phyloP scores from a whole-genome alignment of 2,797 vertebrate genomes.

The Pseudotriccus pelzelni region DNA sequence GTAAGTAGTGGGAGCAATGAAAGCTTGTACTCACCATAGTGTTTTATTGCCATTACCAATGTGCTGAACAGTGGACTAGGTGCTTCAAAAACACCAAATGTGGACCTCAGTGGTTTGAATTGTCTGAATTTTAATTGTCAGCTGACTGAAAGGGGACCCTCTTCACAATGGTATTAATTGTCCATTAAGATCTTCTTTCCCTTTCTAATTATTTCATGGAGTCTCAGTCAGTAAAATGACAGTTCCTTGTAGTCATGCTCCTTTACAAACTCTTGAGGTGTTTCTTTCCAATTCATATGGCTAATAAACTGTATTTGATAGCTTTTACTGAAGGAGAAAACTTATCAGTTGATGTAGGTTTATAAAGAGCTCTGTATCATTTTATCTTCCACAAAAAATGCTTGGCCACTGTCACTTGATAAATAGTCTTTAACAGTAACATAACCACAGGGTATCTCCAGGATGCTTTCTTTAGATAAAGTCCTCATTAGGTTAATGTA shows the following conservation, averaged over 20 bases:
- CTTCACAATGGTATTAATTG: background rate
- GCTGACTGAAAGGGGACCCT: background rate
- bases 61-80: background rate
- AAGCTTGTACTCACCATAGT: background rate
- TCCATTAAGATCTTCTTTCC: background rate
- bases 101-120: background rate
- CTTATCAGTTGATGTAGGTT: background rate
- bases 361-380: background rate
- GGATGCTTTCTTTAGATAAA: slow-evolving; percentile 15
- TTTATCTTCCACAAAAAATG: background rate
- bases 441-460: background rate
- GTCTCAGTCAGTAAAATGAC: background rate
- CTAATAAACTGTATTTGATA: background rate
- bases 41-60: background rate
- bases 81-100: background rate
- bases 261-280: background rate
- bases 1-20: background rate
- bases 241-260: rapidly evolving
- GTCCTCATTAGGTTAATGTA: slow-evolving; percentile 51
- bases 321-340: background rate
- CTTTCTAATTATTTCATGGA: background rate
- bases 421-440: slow-evolving; percentile 14
- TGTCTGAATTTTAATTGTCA: background rate
- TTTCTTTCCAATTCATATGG: background rate
- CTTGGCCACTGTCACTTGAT: background rate